These are phyloP conservation scores for Cataglyphis altisquamis DNA, from an alignment of 2,888 invertebrate species.

Conservation along the genomic window DNA sequence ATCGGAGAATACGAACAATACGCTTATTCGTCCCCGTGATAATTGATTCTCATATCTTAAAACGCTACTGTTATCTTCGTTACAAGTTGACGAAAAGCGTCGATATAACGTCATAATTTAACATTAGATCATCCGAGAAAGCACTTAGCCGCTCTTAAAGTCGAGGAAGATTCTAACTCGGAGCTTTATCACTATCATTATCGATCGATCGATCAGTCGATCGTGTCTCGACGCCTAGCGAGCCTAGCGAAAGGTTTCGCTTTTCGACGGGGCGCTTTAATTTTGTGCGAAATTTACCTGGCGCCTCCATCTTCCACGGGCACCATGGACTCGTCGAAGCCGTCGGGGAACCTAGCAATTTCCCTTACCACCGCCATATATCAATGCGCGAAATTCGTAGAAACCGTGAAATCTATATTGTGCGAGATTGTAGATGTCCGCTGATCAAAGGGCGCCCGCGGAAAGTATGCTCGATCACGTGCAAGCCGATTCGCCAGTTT, in stretches of 20 bases:
- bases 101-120: slow-evolving; percentile 22
- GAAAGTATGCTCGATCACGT: slow-evolving; percentile 28
- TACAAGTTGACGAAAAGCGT: background rate
- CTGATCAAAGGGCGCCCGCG: slow-evolving; percentile 48
- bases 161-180: slow-evolving; percentile 27
- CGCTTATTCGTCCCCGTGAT: background rate
- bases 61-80: slow-evolving; percentile 24
- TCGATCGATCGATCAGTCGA: slow-evolving; percentile 55
- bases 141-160: slow-evolving; percentile 23
- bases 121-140: slow-evolving; percentile 20
- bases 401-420: slow-evolving; percentile 41
- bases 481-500: background rate
- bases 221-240: slow-evolving; percentile 12
- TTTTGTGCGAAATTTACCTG: slow-evolving; percentile 53
- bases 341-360: slow-evolving; percentile 52
- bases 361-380: slow-evolving; percentile 46
- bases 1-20: background rate
- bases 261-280: slow-evolving; percentile 31
- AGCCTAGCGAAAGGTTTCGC: slow-evolving; percentile 5
- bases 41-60: slow-evolving; percentile 1
- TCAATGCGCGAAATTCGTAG: slow-evolving; percentile 52
- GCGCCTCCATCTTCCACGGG: slow-evolving; percentile 30
- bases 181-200: slow-evolving; percentile 65
- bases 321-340: slow-evolving; percentile 13
- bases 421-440: slow-evolving; percentile 38